Percentiles rank a stretch among this genome's conserved stretches.
Conservation (phyloP, 2,888 invertebrate genomes). For the Diarsia mendica region DNA sequence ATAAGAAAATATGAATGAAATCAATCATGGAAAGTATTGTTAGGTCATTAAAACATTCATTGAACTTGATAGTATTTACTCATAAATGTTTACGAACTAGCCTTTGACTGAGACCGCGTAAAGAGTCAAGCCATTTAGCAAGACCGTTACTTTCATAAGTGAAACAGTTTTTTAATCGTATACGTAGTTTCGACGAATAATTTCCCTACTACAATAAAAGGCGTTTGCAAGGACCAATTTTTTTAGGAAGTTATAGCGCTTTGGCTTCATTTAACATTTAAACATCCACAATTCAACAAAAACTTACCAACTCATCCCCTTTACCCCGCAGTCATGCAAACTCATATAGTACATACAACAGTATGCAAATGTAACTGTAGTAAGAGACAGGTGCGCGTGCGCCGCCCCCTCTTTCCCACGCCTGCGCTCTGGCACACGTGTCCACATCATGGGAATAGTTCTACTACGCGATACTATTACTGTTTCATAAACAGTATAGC, state of each 20-base stretch:
- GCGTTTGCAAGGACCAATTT: neutral
- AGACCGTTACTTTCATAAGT: neutral
- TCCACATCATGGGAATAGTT: constrained; percentile 38
- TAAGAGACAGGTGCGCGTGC: constrained; percentile 53
- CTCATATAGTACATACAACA: neutral
- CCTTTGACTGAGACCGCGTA: neutral
- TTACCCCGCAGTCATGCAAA: neutral
- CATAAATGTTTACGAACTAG: neutral
- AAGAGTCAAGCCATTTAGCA: neutral
- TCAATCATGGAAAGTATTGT: neutral
- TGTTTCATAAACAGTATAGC: constrained; percentile 33
- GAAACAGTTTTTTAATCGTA: neutral
- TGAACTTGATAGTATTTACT: neutral
- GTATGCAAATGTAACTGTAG: constrained; percentile 56
- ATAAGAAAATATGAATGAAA: neutral
- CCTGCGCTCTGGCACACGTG: constrained; percentile 36
- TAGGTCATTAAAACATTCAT: neutral
- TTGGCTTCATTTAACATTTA: neutral
- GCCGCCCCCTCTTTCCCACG: constrained; percentile 58
- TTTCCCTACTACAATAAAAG: neutral
- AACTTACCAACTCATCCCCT: neutral
- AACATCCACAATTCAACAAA: neutral
- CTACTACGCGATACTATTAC: neutral
- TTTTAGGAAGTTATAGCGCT: too few species aligned
- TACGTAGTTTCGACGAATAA: neutral